phyloP scores from a whole-genome alignment of 2,797 vertebrate genomes.

The Pseudocheirus occidentalis region DNA sequence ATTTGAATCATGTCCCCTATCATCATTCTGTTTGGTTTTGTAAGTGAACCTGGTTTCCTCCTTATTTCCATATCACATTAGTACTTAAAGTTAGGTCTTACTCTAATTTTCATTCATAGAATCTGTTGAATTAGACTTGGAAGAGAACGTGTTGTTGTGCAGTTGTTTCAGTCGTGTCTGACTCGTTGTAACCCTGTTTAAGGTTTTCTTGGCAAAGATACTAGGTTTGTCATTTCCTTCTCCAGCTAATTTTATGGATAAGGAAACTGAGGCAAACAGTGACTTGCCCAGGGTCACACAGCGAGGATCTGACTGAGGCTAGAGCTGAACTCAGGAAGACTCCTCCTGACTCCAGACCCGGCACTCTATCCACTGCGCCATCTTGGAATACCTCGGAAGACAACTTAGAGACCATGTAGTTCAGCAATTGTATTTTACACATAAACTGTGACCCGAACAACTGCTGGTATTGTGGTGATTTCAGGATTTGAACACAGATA shows the following conservation, averaged over 20 bases:
- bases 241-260: background rate
- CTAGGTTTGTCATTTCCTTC: background rate
- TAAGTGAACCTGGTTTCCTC: background rate
- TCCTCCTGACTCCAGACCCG: background rate
- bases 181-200: background rate
- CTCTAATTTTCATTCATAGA: background rate
- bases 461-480: background rate
- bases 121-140: background rate
- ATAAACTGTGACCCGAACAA: background rate
- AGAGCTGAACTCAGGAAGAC: background rate
- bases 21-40: background rate
- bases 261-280: background rate
- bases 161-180: background rate
- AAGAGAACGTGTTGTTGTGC: background rate
- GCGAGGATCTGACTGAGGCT: background rate
- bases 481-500: background rate
- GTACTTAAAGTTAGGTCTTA: background rate
- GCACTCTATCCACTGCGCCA: background rate
- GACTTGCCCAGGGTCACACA: background rate
- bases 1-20: background rate
- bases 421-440: background rate
- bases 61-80: background rate
- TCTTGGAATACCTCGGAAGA: background rate
- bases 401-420: background rate
- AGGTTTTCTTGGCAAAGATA: background rate